Base-by-base conservation (phyloP, 1,140 invertebrate genomes). In the Protaetia brevitarsis region DNA sequence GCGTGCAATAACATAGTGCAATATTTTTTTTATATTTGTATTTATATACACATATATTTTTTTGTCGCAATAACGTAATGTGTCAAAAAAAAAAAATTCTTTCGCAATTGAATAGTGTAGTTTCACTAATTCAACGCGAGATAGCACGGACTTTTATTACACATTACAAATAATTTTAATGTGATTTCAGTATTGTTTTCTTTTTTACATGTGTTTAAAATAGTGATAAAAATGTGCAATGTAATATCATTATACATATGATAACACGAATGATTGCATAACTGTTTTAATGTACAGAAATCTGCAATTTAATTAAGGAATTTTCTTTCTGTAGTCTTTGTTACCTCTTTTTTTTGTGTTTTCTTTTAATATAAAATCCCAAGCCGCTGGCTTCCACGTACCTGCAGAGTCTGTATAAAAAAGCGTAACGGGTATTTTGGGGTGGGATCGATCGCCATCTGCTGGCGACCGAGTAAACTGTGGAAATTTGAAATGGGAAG, bases 1-100 rank as follows among this genome's bases (percentile, higher is more conserved):
- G 13, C 13, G 56, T 58, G 56, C 56, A 58, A 58, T 58, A 30
- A 10, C 7, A 58, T 58, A 2, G 56, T 58, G 56, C 56, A 58
- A 58, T 58, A 58, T 58, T 58, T 27, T 58, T 58, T 30, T n/a
- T n/a, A n/a, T n/a, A n/a, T n/a, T n/a, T n/a, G n/a, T n/a, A n/a
- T n/a, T n/a, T n/a, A n/a, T n/a, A n/a, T n/a, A 58, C 8, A n/a
- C 5, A 6, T 56, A 23, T 21, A 3, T 56, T 56, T 19, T 56
- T 8, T 16, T 16, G 3, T 37, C 34, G n/a, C n/a, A n/a, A n/a
- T n/a, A n/a, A n/a, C n/a, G n/a, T n/a, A n/a, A n/a, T n/a, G n/a
- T n/a, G n/a, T n/a, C n/a, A n/a, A n/a, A n/a, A n/a, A n/a, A 37
- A 37, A 37, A 37, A 37, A 37, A 37, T 4, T 7, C 11, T 45